Conservation (phyloP, 37 sponge, comb jelly and placozoan species). For the Corticium candelabrum region DNA sequence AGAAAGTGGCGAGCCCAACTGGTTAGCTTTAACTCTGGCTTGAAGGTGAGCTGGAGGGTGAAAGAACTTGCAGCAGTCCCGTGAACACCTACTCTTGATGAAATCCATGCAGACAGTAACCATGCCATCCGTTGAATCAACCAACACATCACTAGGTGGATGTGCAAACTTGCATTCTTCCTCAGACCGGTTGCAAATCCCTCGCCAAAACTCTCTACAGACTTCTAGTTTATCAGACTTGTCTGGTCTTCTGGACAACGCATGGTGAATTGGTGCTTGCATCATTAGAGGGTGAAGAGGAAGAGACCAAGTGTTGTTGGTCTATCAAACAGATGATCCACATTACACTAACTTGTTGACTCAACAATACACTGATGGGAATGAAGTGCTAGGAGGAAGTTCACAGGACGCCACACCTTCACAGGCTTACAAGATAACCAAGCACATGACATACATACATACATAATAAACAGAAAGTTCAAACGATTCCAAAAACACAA, state of each 20-base stretch:
- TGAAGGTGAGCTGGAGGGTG: slow-evolving; percentile 49
- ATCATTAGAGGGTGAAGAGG: too few relatives aligned
- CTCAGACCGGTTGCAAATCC: slow-evolving; percentile 11
- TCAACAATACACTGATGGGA: too few relatives aligned
- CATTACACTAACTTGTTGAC: too few relatives aligned
- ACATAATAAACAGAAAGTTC: too few relatives aligned
- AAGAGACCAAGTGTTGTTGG: too few relatives aligned
- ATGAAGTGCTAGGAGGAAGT: too few relatives aligned
- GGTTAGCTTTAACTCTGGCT: slow-evolving; percentile 31
- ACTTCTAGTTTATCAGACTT: slow-evolving; percentile 1
- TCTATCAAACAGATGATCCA: too few relatives aligned
- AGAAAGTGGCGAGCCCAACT: slow-evolving; percentile 15
- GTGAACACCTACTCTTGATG: slow-evolving; percentile 45
- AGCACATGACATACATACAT: too few relatives aligned
- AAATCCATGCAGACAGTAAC: slow-evolving; percentile 62
- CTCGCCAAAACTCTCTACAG: neutral
- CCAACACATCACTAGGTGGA: slow-evolving; percentile 19
- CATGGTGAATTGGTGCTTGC: too few relatives aligned
- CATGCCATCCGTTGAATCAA: slow-evolving; percentile 31
- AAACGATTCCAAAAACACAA: too few relatives aligned
- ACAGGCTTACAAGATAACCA: too few relatives aligned
- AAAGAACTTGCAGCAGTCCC: slow-evolving; percentile 35
- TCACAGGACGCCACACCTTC: too few relatives aligned
- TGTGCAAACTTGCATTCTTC: slow-evolving; percentile 34
- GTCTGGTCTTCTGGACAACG: neutral